Evolutionary conservation across 2,113 vertebrate genomes (phyloP).

Genomic region (Pterocles orientalis): DNA sequence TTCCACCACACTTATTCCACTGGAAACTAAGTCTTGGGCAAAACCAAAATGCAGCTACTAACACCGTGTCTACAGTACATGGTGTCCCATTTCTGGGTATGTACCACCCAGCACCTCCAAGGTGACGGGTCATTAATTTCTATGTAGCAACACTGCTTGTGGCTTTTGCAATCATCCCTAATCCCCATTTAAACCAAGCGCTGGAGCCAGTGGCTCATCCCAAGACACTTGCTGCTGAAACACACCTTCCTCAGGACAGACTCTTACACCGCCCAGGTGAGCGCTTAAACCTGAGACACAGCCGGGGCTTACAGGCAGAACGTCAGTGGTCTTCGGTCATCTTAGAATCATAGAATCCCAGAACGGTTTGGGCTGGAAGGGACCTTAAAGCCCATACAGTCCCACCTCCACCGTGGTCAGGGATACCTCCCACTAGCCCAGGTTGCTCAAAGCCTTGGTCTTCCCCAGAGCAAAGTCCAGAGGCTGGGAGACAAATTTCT

Average conservation of each 20-base stretch:
- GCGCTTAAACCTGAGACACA: neutral
- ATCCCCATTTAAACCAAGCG: neutral
- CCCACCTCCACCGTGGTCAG: too few relatives aligned
- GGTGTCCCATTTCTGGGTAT: too few relatives aligned
- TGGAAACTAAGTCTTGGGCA: neutral
- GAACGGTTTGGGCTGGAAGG: too few relatives aligned
- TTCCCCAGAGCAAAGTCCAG: neutral
- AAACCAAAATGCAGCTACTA: neutral
- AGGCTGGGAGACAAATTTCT: neutral
- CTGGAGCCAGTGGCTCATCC: neutral
- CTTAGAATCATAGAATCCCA: too few relatives aligned
- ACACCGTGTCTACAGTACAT: rapidly evolving
- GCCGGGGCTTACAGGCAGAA: neutral
- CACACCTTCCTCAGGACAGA: neutral
- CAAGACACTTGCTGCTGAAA: neutral
- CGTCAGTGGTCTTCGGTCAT: neutral
- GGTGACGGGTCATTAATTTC: neutral
- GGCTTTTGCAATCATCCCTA: neutral
- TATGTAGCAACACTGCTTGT: neutral
- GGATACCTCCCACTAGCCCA: too few relatives aligned
- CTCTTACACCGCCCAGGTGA: neutral
- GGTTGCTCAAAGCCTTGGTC: too few relatives aligned
- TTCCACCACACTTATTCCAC: neutral
- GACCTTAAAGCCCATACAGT: too few relatives aligned
- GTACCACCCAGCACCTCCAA: neutral